phyloP scores from a whole-genome alignment of 2,113 vertebrate species.

The Isurus oxyrinchus region DNA sequence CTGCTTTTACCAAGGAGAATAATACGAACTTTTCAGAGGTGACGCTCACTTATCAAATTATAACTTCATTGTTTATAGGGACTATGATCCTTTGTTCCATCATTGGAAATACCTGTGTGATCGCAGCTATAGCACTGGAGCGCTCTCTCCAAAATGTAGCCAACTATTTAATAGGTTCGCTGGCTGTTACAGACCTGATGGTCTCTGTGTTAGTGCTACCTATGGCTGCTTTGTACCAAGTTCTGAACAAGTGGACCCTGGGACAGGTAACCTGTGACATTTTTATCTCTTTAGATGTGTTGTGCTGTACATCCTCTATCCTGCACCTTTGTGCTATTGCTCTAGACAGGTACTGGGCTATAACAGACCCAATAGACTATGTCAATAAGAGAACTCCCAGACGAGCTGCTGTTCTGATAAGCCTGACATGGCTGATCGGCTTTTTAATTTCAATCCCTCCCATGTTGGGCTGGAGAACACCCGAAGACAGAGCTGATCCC shows the following conservation, averaged over 20 bases:
- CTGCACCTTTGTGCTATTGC: constrained; percentile 96
- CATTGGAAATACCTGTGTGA: constrained; percentile 89
- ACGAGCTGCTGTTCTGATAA: constrained; percentile 81
- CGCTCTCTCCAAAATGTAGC: constrained; percentile 93
- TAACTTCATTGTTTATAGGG: constrained; percentile 79
- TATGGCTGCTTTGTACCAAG: constrained; percentile 95
- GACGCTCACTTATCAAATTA: constrained; percentile 80
- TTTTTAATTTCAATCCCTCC: constrained; percentile 97
- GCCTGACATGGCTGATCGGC: constrained; percentile 89
- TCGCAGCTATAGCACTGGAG: constrained; percentile 88
- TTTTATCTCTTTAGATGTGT: constrained; percentile 91
- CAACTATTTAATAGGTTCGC: constrained; percentile 93
- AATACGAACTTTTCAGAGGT: constrained; percentile 57
- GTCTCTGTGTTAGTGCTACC: constrained; percentile 93
- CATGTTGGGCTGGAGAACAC: constrained; percentile 94
- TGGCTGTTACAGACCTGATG: constrained; percentile 96
- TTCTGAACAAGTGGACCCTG: constrained; percentile 94
- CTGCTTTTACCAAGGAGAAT: constrained; percentile 52
- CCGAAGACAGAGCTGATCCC: constrained; percentile 83
- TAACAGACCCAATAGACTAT: constrained; percentile 94
- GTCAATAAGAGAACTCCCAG: constrained; percentile 92
- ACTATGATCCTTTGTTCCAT: constrained; percentile 85
- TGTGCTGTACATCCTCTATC: constrained; percentile 97
- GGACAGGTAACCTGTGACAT: constrained; percentile 90
- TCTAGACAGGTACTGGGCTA: constrained; percentile 96